Percentiles rank a stretch among this genome's conserved stretches.
phyloP scores from a whole-genome alignment of 1,140 invertebrate genomes.

The Musca domestica region DNA sequence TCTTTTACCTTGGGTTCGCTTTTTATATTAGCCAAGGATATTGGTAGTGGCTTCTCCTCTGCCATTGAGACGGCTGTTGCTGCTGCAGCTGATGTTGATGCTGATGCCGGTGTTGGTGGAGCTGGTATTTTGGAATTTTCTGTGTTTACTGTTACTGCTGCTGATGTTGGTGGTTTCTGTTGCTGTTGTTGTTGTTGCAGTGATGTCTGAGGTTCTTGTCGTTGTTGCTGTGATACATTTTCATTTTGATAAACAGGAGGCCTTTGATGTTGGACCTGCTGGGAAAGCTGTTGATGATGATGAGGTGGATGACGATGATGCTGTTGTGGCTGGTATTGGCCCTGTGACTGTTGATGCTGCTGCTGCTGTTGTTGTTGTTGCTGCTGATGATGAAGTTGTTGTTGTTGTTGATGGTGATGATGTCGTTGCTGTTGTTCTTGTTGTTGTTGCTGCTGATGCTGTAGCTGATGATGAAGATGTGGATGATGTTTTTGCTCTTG shows the following conservation, averaged over 20 bases:
- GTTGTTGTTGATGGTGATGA: neutral
- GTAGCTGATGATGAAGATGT: constrained; percentile 6
- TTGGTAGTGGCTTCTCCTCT: constrained; percentile 13
- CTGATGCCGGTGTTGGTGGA: constrained; percentile 3
- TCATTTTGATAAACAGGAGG: constrained; percentile 7
- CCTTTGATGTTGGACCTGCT: neutral
- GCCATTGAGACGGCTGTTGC: neutral
- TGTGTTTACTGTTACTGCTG: neutral
- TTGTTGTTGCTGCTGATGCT: neutral
- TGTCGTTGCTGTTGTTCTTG: constrained; percentile 1
- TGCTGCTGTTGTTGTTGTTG: constrained; percentile 6
- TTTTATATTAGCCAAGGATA: constrained; percentile 14
- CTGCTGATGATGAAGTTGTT: neutral
- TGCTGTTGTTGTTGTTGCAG: neutral
- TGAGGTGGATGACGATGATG: neutral
- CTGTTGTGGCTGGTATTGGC: neutral
- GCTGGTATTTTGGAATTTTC: neutral
- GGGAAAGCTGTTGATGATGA: neutral
- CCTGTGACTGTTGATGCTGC: neutral
- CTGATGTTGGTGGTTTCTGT: neutral
- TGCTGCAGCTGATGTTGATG: constrained; percentile 5
- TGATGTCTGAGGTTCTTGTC: constrained; percentile 2
- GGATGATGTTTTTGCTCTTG: constrained; percentile 8
- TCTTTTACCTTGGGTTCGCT: constrained; percentile 4
- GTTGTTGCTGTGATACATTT: constrained; percentile 1